Evolutionary conservation across 2,888 invertebrate species (phyloP), one percentile per base, ranked within the genome.

Genomic region (Netelia fuscicornis): DNA sequence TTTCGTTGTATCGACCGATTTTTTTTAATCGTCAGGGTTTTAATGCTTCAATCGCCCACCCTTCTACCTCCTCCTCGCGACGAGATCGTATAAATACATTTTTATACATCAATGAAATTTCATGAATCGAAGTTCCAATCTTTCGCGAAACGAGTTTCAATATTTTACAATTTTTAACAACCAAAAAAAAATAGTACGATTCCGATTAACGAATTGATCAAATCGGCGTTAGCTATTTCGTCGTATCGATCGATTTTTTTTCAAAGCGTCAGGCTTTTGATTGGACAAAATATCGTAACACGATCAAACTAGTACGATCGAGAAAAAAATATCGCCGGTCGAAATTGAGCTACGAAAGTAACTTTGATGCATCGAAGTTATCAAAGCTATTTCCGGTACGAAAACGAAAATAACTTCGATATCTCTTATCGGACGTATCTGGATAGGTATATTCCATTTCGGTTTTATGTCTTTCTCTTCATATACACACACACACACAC

Each of bases 21-120:
- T 30, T 2, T 30, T 30, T 30, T 30, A 30, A 30, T 0, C 30
- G 30, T 30, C 30, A 5, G 30, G 30, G 17, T 30, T 30, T 30
- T 0, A 30, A 30, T 30, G 17, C 17, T 17, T 17, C 17, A 17
- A 17, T 0, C 17, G 0, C 17, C 17, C 17, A 17, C n/a, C 10
- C 56, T 17, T 58, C 11, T 67, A 25, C 17, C 17, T 17, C 25
- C 25, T 2, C 2, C 2, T 25, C 25, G 17, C 58, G 25, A n/a
- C n/a, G 52, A 23, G n/a, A 11, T n/a, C 65, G 20, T 11, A 42
- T n/a, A 44, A 58, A 72, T 23, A 13, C 30, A 23, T 20, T 72
- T 8, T 60, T 54, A 25, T 70, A 30, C 13, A 56, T 71, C 52
- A 56, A 17, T 78, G 70, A 52, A 68, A 54, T 65, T 65, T 52